phyloP scores from a whole-genome alignment of 2,888 invertebrate species.

The Operophtera brumata region DNA sequence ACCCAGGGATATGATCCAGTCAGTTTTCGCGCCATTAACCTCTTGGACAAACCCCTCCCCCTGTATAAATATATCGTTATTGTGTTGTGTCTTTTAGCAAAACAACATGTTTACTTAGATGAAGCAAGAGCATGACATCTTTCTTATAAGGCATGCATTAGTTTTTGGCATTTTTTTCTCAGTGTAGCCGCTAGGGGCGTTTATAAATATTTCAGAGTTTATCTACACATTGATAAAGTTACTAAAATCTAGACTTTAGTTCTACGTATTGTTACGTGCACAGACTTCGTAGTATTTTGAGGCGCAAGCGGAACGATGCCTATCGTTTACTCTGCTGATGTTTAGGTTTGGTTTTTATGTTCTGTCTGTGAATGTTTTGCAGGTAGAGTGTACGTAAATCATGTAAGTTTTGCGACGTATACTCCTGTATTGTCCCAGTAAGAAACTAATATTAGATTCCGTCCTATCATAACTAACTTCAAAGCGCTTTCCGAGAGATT shows the following conservation, averaged over 20 bases:
- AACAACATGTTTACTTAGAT: slow-evolving; percentile 35
- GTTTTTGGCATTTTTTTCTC: not conserved
- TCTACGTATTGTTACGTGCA: not conserved
- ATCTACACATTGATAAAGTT: not conserved
- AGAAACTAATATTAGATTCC: not conserved
- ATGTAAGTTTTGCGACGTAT: too few species aligned
- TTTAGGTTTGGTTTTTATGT: not conserved
- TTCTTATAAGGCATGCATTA: not conserved
- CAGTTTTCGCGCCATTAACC: slow-evolving; percentile 80
- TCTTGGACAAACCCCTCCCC: slow-evolving; percentile 59
- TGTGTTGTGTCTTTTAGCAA: slow-evolving; percentile 54
- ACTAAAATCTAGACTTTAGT: not conserved
- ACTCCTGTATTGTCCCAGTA: too few species aligned
- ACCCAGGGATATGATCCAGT: slow-evolving; percentile 78
- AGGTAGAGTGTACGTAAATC: not conserved
- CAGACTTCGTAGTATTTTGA: not conserved
- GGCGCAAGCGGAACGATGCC: not conserved
- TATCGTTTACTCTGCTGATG: not conserved
- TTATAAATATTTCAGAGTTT: not conserved
- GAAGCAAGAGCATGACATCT: not conserved
- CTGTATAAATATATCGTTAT: slow-evolving; percentile 59
- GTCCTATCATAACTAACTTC: not conserved
- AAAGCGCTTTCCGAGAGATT: slow-evolving; percentile 11
- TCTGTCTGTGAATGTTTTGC: not conserved
- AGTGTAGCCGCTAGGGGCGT: not conserved